phyloP scores from a whole-genome alignment of 2,888 invertebrate genomes.

The Diadegma fenestrale region DNA sequence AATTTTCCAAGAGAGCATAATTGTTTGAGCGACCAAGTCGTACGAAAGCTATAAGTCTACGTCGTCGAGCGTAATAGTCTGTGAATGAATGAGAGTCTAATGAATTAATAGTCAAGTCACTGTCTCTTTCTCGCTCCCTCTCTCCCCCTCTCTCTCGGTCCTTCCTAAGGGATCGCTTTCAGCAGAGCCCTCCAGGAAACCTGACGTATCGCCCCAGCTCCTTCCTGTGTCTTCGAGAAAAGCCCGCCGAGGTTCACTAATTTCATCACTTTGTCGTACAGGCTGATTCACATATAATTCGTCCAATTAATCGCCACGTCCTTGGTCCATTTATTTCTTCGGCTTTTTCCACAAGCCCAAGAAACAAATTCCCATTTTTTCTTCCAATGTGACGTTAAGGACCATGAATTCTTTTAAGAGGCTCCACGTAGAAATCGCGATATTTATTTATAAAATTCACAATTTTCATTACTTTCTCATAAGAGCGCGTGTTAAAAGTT shows the following conservation, averaged over 20 bases:
- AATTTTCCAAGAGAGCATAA: slow-evolving; percentile 40
- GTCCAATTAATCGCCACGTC: background rate
- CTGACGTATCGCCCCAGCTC: slow-evolving; percentile 51
- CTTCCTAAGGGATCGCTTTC: slow-evolving; percentile 58
- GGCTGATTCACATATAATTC: slow-evolving; percentile 39
- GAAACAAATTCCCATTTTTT: background rate
- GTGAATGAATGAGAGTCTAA: slow-evolving; percentile 63
- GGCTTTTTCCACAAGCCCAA: background rate
- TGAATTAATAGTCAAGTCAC: slow-evolving; percentile 64
- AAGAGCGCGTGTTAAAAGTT: too few relatives aligned
- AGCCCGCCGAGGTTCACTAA: slow-evolving; percentile 54
- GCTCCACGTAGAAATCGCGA: too few relatives aligned
- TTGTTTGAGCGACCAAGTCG: slow-evolving; percentile 46
- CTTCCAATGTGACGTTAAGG: too few relatives aligned
- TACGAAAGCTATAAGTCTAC: slow-evolving; percentile 56
- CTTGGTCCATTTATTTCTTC: background rate
- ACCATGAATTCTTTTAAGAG: too few relatives aligned
- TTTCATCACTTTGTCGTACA: slow-evolving; percentile 51
- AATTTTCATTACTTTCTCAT: too few relatives aligned
- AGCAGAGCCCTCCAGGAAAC: slow-evolving; percentile 32
- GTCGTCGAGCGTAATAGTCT: slow-evolving; percentile 61
- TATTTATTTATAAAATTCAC: too few relatives aligned
- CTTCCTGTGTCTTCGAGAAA: slow-evolving; percentile 38
- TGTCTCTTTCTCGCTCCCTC: slow-evolving; percentile 25
- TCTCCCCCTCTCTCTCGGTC: slow-evolving; percentile 12